Conservation (phyloP, 2,797 vertebrate genomes). For the Lates japonicus region DNA sequence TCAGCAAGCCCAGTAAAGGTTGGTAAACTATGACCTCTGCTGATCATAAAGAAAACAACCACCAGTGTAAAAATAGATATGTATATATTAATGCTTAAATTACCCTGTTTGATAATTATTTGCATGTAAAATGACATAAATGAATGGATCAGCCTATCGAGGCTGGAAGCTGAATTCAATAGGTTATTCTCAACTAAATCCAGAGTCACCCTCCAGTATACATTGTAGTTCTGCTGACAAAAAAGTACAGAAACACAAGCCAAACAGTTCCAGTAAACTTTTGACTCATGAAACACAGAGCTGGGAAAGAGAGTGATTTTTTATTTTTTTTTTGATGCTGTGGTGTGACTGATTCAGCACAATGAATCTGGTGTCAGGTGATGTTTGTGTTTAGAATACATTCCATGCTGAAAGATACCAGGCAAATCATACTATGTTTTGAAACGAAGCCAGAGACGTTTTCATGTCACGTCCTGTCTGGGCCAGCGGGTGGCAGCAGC, state of each 20-base stretch:
- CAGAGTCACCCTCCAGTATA: neutral
- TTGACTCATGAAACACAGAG: no score
- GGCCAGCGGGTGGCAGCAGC: conserved; percentile 19
- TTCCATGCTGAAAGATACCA: neutral
- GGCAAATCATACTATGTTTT: neutral
- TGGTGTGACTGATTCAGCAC: no score
- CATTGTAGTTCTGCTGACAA: neutral
- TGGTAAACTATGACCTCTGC: conserved; percentile 59
- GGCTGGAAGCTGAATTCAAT: neutral
- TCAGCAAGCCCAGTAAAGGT: neutral
- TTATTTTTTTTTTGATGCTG: no score
- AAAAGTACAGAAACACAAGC: neutral
- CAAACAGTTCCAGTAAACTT: no score
- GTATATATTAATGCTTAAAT: neutral
- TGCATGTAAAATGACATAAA: neutral
- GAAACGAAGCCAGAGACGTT: neutral
- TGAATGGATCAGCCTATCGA: neutral
- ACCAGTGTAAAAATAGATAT: neutral
- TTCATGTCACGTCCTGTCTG: neutral
- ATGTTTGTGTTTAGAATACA: neutral
- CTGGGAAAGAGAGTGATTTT: no score
- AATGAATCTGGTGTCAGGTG: no score
- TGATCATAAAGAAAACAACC: conserved; percentile 42
- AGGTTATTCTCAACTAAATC: no score
- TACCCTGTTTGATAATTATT: neutral